Conservation (phyloP, 2,113 vertebrate genomes). For the Typhlomys cinereus region DNA sequence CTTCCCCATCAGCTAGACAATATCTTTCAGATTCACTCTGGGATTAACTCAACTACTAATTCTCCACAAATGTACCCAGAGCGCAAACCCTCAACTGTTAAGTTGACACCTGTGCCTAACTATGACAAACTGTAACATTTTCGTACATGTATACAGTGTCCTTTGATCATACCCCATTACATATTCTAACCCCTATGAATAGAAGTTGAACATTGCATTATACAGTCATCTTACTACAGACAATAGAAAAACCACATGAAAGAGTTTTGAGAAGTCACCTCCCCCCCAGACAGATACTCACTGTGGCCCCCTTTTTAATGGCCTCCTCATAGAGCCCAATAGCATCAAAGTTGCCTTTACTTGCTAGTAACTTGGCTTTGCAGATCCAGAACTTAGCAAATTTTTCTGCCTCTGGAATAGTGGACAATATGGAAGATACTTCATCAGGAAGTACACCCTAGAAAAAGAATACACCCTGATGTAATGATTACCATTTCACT, state of each 20-base stretch:
- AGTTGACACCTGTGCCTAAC: too few species aligned
- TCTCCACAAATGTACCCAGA: too few species aligned
- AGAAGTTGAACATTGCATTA: neutral
- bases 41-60: too few species aligned
- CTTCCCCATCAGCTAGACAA: too few species aligned
- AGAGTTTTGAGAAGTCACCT: neutral
- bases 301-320: conserved; percentile 87
- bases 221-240: neutral
- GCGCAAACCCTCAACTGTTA: too few species aligned
- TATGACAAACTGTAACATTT: neutral
- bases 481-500: neutral
- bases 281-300: conserved; percentile 75
- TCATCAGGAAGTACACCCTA: conserved; percentile 86
- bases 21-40: too few species aligned
- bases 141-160: too few species aligned
- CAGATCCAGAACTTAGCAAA: conserved; percentile 96
- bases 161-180: neutral
- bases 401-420: conserved; percentile 89
- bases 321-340: conserved; percentile 90
- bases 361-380: conserved; percentile 89
- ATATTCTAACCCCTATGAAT: neutral
- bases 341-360: conserved; percentile 85
- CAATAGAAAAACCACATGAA: neutral
- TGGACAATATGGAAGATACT: conserved; percentile 84
- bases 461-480: conserved; percentile 25